A percentile compares a stretch with the other conserved stretches of the same genome.
These are phyloP conservation scores for Centropyge bicolor DNA, from an alignment of 2,797 vertebrate genomes.

Conservation along the genomic window DNA sequence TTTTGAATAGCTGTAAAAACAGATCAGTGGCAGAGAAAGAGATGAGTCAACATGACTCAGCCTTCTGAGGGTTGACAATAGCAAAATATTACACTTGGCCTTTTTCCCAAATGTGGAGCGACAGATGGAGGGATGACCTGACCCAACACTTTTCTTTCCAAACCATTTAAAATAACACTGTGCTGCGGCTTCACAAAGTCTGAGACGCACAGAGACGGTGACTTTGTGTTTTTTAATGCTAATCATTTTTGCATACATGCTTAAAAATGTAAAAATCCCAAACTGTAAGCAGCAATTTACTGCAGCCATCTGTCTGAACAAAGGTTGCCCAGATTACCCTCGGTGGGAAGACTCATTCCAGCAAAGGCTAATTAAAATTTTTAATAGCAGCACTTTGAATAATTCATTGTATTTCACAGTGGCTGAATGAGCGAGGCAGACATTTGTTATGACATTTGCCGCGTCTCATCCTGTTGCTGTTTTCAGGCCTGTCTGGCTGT, in stretches of 20 bases:
- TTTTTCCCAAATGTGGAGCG: constrained; percentile 33
- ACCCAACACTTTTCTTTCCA: neutral
- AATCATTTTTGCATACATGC: constrained; percentile 25
- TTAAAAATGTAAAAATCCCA: constrained; percentile 26
- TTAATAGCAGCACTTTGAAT: constrained; percentile 60
- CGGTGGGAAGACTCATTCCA: constrained; percentile 32
- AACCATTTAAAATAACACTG: neutral
- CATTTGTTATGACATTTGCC: constrained; percentile 30
- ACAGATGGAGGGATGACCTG: constrained; percentile 54
- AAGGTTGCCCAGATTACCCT: constrained; percentile 59
- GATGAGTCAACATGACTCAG: constrained; percentile 63
- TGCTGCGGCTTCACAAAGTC: neutral
- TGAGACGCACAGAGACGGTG: neutral
- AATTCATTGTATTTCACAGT: constrained; percentile 47
- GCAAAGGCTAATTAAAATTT: constrained; percentile 65
- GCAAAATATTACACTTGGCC: constrained; percentile 53
- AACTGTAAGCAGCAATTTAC: constrained; percentile 48
- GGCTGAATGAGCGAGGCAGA: constrained; percentile 22
- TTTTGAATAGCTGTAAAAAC: constrained; percentile 40
- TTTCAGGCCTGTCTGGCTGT: constrained; percentile 19
- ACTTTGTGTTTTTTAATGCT: constrained; percentile 9
- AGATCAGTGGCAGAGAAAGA: constrained; percentile 42
- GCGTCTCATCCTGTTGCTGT: constrained; percentile 23
- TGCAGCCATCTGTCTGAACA: constrained; percentile 63
- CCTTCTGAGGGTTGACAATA: constrained; percentile 38